Base-by-base conservation (phyloP, 2,888 invertebrate genomes). In the Siphlonurus alternatus region DNA sequence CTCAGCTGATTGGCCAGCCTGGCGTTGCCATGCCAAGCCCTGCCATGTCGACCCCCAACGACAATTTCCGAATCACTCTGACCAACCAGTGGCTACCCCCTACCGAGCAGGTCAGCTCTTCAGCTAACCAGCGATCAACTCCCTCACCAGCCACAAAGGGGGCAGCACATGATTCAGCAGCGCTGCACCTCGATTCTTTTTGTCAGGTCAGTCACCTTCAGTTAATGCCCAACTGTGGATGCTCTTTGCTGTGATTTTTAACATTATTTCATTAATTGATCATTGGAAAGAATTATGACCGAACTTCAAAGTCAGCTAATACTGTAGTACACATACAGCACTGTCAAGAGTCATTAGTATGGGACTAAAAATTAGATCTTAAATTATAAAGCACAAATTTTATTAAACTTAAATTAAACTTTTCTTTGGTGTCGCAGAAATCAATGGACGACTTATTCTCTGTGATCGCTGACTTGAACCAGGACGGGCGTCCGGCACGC, bases 371-470 rank as follows among this genome's bases (percentile, higher is more conserved):
- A 51, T n/a, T n/a, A n/a, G 10, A 51, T 15, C 10, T 51, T 51
- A n/a, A 10, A 51, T n/a, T 15, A 10, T 15, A 51, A n/a, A 51
- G n/a, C n/a, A n/a, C n/a, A n/a, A n/a, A n/a, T n/a, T n/a, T n/a
- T n/a, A n/a, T n/a, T n/a, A n/a, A n/a, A n/a, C n/a, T n/a, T n/a
- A n/a, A n/a, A n/a, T n/a, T n/a, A n/a, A n/a, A n/a, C n/a, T n/a
- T 38, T 10, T 38, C 38, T 15, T 10, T 38, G 15, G 18, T 38
- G 38, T 38, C 15, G 15, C 38, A 88, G 73, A 89, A 89, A 73
- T 88, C 88, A 1, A 87, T 90, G 67, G 89, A 89, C 73, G 90
- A 90, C 79, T 78, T 91, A 68, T 89, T 90, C 86, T 87, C 88
- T 65, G 90, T 90, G 66, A 90, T 91, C 74, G 90, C 90, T 67